These are phyloP conservation scores for Gymnarchus niloticus DNA, from an alignment of 2,113 vertebrate species.

Conservation along the genomic window DNA sequence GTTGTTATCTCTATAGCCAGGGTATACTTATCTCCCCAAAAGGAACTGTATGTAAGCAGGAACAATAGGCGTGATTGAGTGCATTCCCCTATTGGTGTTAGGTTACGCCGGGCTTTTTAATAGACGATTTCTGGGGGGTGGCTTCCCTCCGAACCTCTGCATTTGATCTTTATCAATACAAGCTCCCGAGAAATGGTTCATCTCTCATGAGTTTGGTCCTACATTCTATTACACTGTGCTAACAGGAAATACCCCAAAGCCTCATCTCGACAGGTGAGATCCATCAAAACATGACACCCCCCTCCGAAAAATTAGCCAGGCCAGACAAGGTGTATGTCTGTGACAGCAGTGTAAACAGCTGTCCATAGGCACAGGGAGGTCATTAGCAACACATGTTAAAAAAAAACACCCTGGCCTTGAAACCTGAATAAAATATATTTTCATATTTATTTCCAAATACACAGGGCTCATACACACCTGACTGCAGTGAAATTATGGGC, in stretches of 20 bases:
- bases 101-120: constrained; percentile 59
- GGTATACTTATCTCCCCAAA: constrained; percentile 62
- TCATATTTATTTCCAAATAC: background rate
- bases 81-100: constrained; percentile 66
- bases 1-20: constrained; percentile 60
- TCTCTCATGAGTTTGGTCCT: constrained; percentile 46
- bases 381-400: background rate
- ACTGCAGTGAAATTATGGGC: background rate
- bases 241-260: constrained; percentile 40
- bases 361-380: constrained; percentile 1
- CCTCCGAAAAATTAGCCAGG: background rate
- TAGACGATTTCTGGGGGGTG: constrained; percentile 55
- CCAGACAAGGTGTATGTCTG: constrained; percentile 20
- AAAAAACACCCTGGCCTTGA: background rate
- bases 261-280: constrained; percentile 21
- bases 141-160: constrained; percentile 27
- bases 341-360: constrained; percentile 30
- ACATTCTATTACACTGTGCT: constrained; percentile 29
- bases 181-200: constrained; percentile 38
- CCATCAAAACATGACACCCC: constrained; percentile 18
- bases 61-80: constrained; percentile 71
- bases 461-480: background rate
- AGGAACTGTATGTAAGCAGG: constrained; percentile 70
- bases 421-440: background rate
- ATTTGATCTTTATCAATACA: constrained; percentile 50